A percentile compares a stretch with the other conserved stretches of the same genome.
Conservation (phyloP, 2,113 vertebrate species). For the Alligator mississippiensis region DNA sequence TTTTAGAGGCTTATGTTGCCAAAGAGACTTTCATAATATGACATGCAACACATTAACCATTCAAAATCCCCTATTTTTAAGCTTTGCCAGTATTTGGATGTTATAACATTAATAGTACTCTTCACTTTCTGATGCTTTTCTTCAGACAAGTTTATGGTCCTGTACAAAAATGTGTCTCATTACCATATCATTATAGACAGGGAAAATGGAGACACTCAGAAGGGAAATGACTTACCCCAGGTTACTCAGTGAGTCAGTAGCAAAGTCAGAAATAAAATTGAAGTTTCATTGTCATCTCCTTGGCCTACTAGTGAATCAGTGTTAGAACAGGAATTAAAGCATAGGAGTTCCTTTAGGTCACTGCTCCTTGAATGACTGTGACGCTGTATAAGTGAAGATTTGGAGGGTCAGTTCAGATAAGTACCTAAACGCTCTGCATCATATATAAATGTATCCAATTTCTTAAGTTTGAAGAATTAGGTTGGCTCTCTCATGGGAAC, state of each 20-base stretch:
- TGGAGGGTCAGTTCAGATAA: neutral
- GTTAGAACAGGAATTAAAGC: neutral
- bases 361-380: neutral
- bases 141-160: conserved; percentile 8
- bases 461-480: neutral
- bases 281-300: neutral
- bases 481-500: neutral
- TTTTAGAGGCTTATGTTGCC: conserved; percentile 36
- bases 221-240: conserved; percentile 16
- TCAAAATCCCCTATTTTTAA: conserved; percentile 24
- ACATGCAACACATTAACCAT: neutral
- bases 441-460: neutral
- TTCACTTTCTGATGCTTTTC: neutral
- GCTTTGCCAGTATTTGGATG: neutral
- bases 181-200: neutral
- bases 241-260: neutral
- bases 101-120: neutral
- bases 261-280: neutral
- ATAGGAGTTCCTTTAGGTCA: neutral
- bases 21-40: neutral
- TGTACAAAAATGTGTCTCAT: neutral
- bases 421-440: accelerated
- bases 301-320: neutral
- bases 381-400: neutral
- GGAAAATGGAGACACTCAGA: neutral